Conservation (phyloP, 2,113 vertebrate genomes). For the Thunnus thynnus region DNA sequence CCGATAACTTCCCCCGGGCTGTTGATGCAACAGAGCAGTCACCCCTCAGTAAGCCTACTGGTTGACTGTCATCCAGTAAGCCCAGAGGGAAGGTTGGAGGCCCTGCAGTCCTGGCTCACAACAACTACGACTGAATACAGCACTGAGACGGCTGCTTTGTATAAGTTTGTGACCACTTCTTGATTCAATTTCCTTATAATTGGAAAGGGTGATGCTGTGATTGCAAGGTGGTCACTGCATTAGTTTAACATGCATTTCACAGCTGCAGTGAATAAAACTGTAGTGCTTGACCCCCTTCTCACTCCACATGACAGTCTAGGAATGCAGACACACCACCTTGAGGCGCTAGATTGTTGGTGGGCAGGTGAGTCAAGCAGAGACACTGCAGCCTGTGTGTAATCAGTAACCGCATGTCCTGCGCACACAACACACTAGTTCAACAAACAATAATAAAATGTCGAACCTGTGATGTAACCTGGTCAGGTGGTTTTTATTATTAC, state of each 20-base stretch:
- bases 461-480: not conserved
- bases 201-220: not conserved
- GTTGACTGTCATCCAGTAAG: slow-evolving; percentile 22
- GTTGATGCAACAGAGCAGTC: slow-evolving; percentile 31
- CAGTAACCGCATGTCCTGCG: slow-evolving; percentile 44
- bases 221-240: no score
- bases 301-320: slow-evolving; percentile 23
- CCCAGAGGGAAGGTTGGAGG: slow-evolving; percentile 20
- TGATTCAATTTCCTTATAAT: not conserved
- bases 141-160: not conserved
- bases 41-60: not conserved
- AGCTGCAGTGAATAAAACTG: not conserved
- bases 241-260: not conserved
- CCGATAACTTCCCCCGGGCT: slow-evolving; percentile 34
- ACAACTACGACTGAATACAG: not conserved
- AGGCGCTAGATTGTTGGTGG: slow-evolving; percentile 14
- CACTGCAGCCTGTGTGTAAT: slow-evolving; percentile 31
- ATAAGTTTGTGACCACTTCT: slow-evolving; percentile 2
- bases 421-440: slow-evolving; percentile 19
- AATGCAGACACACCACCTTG: slow-evolving; percentile 67
- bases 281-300: not conserved
- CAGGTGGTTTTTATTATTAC: not conserved
- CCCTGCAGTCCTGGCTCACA: not conserved
- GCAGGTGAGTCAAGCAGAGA: slow-evolving; percentile 46
- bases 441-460: slow-evolving; percentile 21